Conservation (phyloP, 2,113 vertebrate genomes). For the Mormyrus iriodes region DNA sequence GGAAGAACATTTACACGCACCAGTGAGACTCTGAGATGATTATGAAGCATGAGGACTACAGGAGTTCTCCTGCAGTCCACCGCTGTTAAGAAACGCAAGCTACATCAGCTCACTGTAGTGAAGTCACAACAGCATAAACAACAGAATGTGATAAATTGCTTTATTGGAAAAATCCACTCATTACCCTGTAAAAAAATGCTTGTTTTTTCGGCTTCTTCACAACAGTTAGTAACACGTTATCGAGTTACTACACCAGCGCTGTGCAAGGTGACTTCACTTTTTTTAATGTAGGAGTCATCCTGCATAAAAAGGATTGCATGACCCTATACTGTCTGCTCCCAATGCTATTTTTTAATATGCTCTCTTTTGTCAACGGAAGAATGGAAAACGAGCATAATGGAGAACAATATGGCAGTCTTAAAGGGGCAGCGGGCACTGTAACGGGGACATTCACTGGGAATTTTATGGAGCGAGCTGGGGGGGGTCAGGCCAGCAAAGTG, state of each 20-base stretch:
- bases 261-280: neutral
- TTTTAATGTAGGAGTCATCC: neutral
- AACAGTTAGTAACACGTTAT: neutral
- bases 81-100: neutral
- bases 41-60: neutral
- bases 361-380: neutral
- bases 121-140: neutral
- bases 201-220: neutral
- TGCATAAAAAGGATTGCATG: neutral
- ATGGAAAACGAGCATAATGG: neutral
- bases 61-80: neutral
- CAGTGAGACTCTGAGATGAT: neutral
- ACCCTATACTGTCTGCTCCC: neutral
- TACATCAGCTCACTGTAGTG: neutral
- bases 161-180: neutral
- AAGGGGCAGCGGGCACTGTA: neutral
- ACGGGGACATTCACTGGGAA: neutral
- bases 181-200: neutral
- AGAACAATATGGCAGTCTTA: neutral
- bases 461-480: neutral
- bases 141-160: neutral
- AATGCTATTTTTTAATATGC: neutral
- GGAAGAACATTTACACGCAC: neutral
- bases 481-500: too few relatives aligned
- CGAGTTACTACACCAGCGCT: neutral